Base-by-base conservation (phyloP, 2,113 vertebrate species). In the Fulica atra region DNA sequence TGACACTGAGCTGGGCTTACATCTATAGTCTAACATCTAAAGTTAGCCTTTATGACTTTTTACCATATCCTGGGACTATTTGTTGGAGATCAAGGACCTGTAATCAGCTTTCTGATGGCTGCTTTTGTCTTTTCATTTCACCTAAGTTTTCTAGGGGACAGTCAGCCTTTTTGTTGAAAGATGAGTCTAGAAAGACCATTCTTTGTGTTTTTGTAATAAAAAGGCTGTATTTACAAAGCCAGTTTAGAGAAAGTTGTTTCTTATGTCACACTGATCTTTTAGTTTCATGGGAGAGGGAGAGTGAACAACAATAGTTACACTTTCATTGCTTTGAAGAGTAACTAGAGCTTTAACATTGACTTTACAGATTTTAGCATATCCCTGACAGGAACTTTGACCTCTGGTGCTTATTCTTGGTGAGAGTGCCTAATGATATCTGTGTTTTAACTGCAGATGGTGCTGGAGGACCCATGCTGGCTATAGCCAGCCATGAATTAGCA, bases 181-280 rank as follows among this genome's bases (percentile, higher is more conserved):
- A 42, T 60, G 33, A 76, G 57, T 89, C 38, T 88, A 78, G 38
- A 85, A 86, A 54, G 29, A 84, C 33, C 5, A 10, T 19, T 88
- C n/a, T 50, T 65, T 16, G 29, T 74, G 69, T 83, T 96, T 94
- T 73, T 87, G 78, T 93, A 95, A 90, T 88, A 80, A 94, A 90
- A 46, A 95, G 64, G 29, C 21, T 92, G 54, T 28, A 80, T 48
- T 73, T 61, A 77, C 56, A 90, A 86, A 81, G 15, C 29, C 29
- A 81, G 20, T 11, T 63, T 48, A 77, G 8, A 31, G 26, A 68
- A 72, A 79, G 26, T 57, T 89, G 36, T 65, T 92, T 71, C 64
- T 63, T 68, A 61, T 10, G 7, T 50, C 53, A 79, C 1, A 6
- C 11, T 92, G 11, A 71, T 72, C 31, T 95, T 93, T 81, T 64